These are phyloP conservation scores for Xylocampa areola DNA, from an alignment of 2,888 invertebrate species.

Conservation along the genomic window DNA sequence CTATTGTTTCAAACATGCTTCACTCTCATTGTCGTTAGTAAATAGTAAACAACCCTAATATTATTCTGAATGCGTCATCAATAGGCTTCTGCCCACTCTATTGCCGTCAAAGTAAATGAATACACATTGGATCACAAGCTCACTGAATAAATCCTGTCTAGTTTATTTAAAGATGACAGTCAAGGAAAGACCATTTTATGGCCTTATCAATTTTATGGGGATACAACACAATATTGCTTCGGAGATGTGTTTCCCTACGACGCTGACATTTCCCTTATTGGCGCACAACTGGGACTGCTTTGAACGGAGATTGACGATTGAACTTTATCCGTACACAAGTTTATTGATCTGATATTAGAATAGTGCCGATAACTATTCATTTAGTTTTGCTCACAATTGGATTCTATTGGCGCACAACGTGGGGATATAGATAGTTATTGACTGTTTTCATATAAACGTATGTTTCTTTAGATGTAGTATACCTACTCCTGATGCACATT, in stretches of 20 bases:
- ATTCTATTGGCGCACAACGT: constrained; percentile 26
- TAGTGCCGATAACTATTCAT: not conserved
- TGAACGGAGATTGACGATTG: constrained; percentile 16
- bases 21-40: not conserved
- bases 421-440: constrained; percentile 1
- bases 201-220: not conserved
- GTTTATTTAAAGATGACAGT: constrained; percentile 1
- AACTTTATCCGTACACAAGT: constrained; percentile 23
- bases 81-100: no score
- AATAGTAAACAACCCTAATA: not conserved
- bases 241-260: not conserved
- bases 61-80: not conserved
- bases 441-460: not conserved
- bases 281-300: constrained; percentile 47
- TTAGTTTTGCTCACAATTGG: not conserved
- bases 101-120: constrained; percentile 15
- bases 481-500: no score
- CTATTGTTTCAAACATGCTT: no score
- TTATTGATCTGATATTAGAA: constrained; percentile 5
- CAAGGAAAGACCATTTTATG: constrained; percentile 1
- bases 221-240: constrained; percentile 11
- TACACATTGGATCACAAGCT: constrained; percentile 1
- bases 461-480: no score
- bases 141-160: not conserved
- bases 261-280: constrained; percentile 22